Percentiles rank a stretch among this genome's conserved stretches.
Conservation (phyloP, 1,140 invertebrate species). For the Meloidogyne exigua region DNA sequence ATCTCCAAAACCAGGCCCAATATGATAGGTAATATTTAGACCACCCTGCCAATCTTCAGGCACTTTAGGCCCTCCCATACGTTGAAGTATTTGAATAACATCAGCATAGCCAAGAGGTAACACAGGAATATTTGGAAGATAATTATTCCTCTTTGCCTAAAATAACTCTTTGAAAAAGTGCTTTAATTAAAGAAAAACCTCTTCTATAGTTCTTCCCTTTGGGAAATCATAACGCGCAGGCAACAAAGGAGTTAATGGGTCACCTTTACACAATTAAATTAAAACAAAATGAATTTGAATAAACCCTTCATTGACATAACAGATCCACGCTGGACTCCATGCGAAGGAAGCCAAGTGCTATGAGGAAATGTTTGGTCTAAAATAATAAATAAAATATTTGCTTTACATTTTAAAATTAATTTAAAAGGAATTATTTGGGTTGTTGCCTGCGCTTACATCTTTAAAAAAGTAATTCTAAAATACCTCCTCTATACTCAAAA, state of each 20-base stretch:
- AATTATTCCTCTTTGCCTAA: slow-evolving; percentile 24
- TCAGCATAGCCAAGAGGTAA: slow-evolving; percentile 60
- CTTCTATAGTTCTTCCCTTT: slow-evolving; percentile 44
- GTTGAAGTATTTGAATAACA: slow-evolving; percentile 49
- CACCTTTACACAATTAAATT: slow-evolving; percentile 44
- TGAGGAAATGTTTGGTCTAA: slow-evolving; percentile 10
- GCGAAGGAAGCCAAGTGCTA: slow-evolving; percentile 13
- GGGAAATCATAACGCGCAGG: slow-evolving; percentile 54
- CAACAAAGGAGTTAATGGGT: slow-evolving; percentile 57
- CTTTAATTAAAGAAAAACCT: slow-evolving; percentile 26
- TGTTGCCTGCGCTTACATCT: not conserved
- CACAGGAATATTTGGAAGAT: slow-evolving; percentile 57
- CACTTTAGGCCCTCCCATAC: slow-evolving; percentile 42
- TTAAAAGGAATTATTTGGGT: too few species aligned
- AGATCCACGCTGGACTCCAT: slow-evolving; percentile 31
- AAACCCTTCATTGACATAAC: slow-evolving; percentile 15
- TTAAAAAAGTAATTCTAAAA: not conserved
- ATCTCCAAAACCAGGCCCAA: slow-evolving; percentile 46
- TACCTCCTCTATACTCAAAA: slow-evolving; percentile 42
- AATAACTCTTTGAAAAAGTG: not conserved
- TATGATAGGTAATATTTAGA: slow-evolving; percentile 60
- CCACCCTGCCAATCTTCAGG: slow-evolving; percentile 58
- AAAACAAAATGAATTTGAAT: not conserved
- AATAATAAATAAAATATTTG: too few species aligned
- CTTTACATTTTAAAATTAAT: too few species aligned